A percentile compares a stretch with the other conserved stretches of the same genome.
phyloP scores from a whole-genome alignment of 2,113 vertebrate species.

The Anser brachyrhynchus region DNA sequence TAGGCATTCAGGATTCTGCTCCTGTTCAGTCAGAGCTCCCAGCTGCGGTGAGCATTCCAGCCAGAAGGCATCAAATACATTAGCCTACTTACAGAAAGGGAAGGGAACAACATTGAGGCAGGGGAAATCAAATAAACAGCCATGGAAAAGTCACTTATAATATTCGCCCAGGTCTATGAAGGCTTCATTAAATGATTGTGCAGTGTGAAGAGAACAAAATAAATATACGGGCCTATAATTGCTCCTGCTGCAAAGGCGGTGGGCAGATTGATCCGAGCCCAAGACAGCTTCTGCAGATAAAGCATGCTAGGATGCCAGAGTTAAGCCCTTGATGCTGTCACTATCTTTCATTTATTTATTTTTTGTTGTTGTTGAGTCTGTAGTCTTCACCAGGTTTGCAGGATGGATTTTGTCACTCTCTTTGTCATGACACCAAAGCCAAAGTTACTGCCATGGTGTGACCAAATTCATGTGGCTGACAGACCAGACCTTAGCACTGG shows the following conservation, averaged over 20 bases:
- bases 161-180: not conserved
- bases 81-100: not conserved
- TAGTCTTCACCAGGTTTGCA: not conserved
- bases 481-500: not conserved
- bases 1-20: slow-evolving; percentile 20
- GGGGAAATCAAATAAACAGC: slow-evolving; percentile 1
- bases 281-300: not conserved
- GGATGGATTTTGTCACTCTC: not conserved
- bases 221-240: not conserved
- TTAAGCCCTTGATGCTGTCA: not conserved
- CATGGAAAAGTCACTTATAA: not conserved
- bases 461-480: not conserved
- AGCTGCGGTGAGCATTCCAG: not conserved
- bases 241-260: not conserved
- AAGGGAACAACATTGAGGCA: not conserved
- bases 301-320: not conserved
- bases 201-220: not conserved
- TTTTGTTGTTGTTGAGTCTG: not conserved
- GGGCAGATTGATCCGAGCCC: not conserved
- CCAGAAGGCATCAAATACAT: slow-evolving; percentile 4
- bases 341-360: not conserved
- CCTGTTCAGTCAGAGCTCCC: slow-evolving; percentile 14
- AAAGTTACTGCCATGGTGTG: not conserved
- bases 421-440: not conserved
- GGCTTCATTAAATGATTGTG: not conserved